Evolutionary conservation across 2,797 vertebrate species (phyloP), one percentile per base, ranked within the genome.

Genomic region (Enteromius viviparus): DNA sequence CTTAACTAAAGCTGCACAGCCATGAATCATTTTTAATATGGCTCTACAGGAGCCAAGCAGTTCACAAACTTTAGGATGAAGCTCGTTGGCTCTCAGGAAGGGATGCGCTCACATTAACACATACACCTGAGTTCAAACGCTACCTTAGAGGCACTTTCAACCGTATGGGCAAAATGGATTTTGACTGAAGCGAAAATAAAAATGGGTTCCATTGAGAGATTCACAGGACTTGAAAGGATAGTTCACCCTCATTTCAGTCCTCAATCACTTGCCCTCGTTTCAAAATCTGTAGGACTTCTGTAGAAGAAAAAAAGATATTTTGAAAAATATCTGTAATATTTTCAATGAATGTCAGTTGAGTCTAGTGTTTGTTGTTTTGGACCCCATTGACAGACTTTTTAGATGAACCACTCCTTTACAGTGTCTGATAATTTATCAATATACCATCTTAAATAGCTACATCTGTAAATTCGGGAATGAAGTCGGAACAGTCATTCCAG

Each of bases 21-120:
- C 40, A 53, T 86, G n/a, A 83, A 86, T 85, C 53, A 85, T 66
- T 65, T 81, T 72, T 64, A 74, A 69, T 72, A 80, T 80, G 76
- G 58, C 47, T 79, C 60, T 64, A 51, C 23, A 7, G 40, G 15
- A 76, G 69, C 58, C 80, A 79, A 70, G 47, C 17, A 11, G 34
- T 76, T 55, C 6, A 12, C 64, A 23, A 74, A 78, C 51, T 60
- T 83, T 74, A 83, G 32, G 37, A 47, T 64, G 21, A 66, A 71
- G 68, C 45, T 34, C 51, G 34, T 58, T 58, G 40, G 76, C 51
- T 29, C 68, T 69, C 34, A 23, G 5, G n/a, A 23, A 51, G 17
- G 58, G 51, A 45, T n/a, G 17, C 64, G 70, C 75, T 83, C 53
- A 58, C 34, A 68, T 83, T 58, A 68, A 66, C 60, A 82, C 23